Evolutionary conservation across 1,140 invertebrate species (phyloP), one percentile per base, ranked within the genome.

Genomic region (Hyphantria cunea): DNA sequence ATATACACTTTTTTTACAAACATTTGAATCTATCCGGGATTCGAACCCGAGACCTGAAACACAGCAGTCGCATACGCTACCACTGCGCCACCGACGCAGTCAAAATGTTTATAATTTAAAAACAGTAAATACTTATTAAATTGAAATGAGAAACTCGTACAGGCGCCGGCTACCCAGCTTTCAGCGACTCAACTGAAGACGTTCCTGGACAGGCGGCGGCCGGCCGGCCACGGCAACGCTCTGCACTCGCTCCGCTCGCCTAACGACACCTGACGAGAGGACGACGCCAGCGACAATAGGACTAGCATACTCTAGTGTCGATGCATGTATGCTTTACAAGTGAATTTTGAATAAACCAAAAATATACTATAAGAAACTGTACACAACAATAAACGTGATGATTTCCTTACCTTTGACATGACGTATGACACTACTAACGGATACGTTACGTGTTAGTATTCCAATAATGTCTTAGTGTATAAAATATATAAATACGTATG

Each of bases 131-230:
- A n/a, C n/a, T n/a, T n/a, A n/a, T n/a, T n/a, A n/a, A n/a, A n/a
- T n/a, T n/a, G n/a, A n/a, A n/a, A n/a, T n/a, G 17, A 25, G 17
- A 25, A 25, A 25, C 17, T 25, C 17, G 17, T 2, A 56, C 76
- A 89, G 86, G 84, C 84, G 12, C 78, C 76, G 0, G 55, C 70
- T 12, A 72, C 71, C 4, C 45, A 68, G 48, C 56, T 89, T 11
- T 85, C 84, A 6, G 76, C 78, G 32, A 75, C 70, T 7, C 86
- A 87, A 48, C 75, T 89, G 54, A 83, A 85, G 71, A 86, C 83
- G 13, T 89, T 89, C 76, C 63, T 89, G 33, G 86, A 89, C 61
- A 80, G 86, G 44, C 83, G 86, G 58, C 77, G 86, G 42, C 86
- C 84, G 2, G 76, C 82, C 7, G 84, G 86, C 0, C 83, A 82